Percentiles rank a stretch among this genome's conserved stretches.
These are phyloP conservation scores for Hypothenemus hampei DNA, from an alignment of 1,140 invertebrate species.

Conservation along the genomic window DNA sequence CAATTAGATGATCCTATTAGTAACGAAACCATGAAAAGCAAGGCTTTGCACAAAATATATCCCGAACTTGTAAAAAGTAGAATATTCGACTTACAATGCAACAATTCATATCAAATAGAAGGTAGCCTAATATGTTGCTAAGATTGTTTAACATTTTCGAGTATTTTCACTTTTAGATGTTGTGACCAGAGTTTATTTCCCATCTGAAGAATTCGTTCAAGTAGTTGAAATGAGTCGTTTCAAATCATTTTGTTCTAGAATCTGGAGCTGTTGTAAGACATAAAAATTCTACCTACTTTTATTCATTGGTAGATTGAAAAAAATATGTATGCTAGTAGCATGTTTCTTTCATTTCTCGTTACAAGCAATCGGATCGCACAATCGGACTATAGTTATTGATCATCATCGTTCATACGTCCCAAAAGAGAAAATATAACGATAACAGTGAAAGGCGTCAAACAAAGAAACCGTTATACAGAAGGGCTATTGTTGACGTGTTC, in stretches of 20 bases:
- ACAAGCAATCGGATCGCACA: slow-evolving; percentile 6
- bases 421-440: slow-evolving; percentile 23
- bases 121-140: no score
- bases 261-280: slow-evolving; percentile 7
- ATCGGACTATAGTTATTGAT: no score
- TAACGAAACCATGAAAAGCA: not conserved
- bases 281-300: no score
- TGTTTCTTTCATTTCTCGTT: slow-evolving; percentile 7
- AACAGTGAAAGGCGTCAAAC: slow-evolving; percentile 31
- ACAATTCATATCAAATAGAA: slow-evolving; percentile 2
- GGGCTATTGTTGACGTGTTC: slow-evolving; percentile 37
- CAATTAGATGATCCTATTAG: not conserved
- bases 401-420: slow-evolving; percentile 17
- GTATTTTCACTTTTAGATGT: slow-evolving; percentile 10
- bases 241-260: not conserved
- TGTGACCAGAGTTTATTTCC: slow-evolving; percentile 15
- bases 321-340: no score
- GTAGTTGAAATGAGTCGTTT: not conserved
- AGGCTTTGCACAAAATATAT: slow-evolving; percentile 13
- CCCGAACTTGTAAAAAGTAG: slow-evolving; percentile 9
- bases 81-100: not conserved
- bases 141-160: no score
- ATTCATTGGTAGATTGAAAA: no score
- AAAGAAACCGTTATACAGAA: slow-evolving; percentile 31
- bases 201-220: slow-evolving; percentile 14